These are phyloP conservation scores for Malurus leucopterus DNA, from an alignment of 2,797 vertebrate genomes.

Conservation along the genomic window DNA sequence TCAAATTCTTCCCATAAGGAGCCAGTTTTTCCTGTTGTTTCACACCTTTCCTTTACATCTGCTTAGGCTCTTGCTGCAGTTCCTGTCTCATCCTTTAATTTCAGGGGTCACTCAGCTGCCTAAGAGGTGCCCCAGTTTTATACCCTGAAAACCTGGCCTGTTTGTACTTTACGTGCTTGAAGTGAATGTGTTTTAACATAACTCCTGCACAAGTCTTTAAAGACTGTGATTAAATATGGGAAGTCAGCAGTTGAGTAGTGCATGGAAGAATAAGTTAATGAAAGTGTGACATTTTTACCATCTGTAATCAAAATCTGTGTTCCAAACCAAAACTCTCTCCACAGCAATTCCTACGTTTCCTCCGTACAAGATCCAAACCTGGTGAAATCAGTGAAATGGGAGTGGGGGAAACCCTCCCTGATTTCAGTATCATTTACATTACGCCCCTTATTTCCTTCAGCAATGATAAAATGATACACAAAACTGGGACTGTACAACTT, in stretches of 20 bases:
- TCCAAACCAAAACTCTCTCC: not conserved
- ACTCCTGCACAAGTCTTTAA: not conserved
- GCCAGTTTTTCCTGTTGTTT: not conserved
- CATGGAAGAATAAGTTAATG: not conserved
- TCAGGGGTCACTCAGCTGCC: not conserved
- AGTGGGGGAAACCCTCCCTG: not conserved
- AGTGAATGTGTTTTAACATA: not conserved
- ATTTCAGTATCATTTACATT: not conserved
- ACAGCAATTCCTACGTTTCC: not conserved
- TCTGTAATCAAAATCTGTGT: not conserved
- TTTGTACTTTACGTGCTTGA: not conserved
- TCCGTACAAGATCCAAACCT: not conserved
- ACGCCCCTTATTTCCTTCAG: not conserved
- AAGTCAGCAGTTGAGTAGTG: not conserved
- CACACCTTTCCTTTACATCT: not conserved
- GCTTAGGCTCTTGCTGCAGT: not conserved
- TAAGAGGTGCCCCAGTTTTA: not conserved
- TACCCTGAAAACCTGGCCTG: not conserved
- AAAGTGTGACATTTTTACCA: not conserved
- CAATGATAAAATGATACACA: conserved; percentile 40
- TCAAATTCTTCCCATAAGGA: not conserved
- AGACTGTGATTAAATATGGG: not conserved
- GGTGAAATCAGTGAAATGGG: not conserved
- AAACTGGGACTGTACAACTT: conserved; percentile 86
- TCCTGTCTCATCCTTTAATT: not conserved